Conservation (phyloP, 37 sponge, comb jelly and placozoan species). For the Aphrocallistes beatrix region DNA sequence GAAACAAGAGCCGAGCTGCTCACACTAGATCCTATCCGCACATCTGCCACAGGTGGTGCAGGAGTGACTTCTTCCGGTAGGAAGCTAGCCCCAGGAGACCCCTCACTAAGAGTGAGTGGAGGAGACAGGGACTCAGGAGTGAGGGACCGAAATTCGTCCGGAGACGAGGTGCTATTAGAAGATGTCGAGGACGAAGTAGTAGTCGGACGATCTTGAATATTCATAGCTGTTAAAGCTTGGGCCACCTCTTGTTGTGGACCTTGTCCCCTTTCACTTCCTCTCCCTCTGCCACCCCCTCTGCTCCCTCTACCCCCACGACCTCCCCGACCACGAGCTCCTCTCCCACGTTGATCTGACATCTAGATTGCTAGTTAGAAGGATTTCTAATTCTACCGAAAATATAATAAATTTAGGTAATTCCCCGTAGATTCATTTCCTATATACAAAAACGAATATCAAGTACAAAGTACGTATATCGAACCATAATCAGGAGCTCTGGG, state of each 20-base stretch:
- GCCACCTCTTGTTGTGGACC: not conserved
- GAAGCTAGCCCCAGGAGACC: not conserved
- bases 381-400: no score
- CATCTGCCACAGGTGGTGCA: not conserved
- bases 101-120: not conserved
- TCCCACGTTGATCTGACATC: not conserved
- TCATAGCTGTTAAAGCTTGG: not conserved
- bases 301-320: not conserved
- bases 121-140: not conserved
- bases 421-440: no score
- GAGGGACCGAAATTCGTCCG: not conserved
- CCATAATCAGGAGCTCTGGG: no score
- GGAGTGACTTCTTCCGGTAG: not conserved
- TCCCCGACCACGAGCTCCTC: not conserved
- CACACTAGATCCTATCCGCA: not conserved
- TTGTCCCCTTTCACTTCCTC: not conserved
- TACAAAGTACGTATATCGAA: no score
- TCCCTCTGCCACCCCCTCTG: not conserved
- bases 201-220: not conserved
- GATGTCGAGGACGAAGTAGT: not conserved
- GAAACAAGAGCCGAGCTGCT: not conserved
- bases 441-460: no score
- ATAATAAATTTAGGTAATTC: no score
- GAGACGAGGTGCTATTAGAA: not conserved
- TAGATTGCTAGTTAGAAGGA: not conserved